A percentile compares a stretch with the other conserved stretches of the same genome.
Evolutionary conservation across 2,888 invertebrate genomes (phyloP).

Genomic region (Polydrusus tereticollis): DNA sequence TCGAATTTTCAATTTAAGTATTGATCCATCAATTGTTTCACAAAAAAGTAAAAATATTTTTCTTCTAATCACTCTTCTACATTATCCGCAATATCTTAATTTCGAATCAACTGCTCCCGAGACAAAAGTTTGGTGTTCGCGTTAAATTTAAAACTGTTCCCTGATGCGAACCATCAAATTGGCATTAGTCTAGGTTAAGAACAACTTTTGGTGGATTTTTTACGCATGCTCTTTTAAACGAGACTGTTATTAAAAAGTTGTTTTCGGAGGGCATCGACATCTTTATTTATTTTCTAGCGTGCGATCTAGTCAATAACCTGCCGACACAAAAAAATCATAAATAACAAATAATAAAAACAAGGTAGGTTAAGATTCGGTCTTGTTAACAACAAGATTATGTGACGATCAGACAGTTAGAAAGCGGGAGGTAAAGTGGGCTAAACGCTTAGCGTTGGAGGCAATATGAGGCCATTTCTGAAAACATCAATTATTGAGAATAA

Average conservation of each 20-base stretch:
- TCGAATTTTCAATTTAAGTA: too few relatives aligned
- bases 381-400: not conserved
- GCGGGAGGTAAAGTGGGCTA: not conserved
- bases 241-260: not conserved
- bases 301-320: not conserved
- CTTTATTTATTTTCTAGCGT: not conserved
- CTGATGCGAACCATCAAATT: not conserved
- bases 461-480: too few relatives aligned
- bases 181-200: not conserved
- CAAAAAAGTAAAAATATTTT: not conserved
- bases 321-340: not conserved
- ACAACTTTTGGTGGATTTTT: not conserved
- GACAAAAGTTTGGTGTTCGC: not conserved
- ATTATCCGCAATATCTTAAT: too few relatives aligned
- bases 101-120: too few relatives aligned
- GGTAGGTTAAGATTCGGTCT: not conserved
- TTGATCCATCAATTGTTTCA: not conserved
- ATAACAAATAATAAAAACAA: not conserved
- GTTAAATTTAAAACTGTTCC: not conserved
- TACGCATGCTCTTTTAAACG: not conserved
- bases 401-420: not conserved
- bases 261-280: not conserved
- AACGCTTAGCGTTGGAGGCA: too few relatives aligned
- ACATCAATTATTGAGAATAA: too few relatives aligned
- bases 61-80: not conserved